These are phyloP conservation scores for Osmerus mordax DNA, from an alignment of 2,113 vertebrate genomes.

Conservation along the genomic window DNA sequence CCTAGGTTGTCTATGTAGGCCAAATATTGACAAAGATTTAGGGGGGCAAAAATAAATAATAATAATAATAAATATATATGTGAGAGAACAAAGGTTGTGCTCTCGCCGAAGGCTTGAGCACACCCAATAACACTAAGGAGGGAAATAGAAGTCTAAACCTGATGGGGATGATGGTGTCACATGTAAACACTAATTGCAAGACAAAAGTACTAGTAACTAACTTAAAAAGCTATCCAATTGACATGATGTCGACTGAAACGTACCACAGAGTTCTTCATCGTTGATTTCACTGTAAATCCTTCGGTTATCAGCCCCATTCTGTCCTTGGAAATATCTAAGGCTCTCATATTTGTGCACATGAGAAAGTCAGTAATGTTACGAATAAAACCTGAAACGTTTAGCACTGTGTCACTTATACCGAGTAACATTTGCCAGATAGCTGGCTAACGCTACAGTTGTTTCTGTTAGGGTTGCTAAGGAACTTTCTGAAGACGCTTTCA, in stretches of 20 bases:
- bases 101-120: too few relatives aligned
- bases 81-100: too few relatives aligned
- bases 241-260: constrained; percentile 38
- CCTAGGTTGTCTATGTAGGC: too few relatives aligned
- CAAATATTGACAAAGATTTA: too few relatives aligned
- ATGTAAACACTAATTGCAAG: neutral
- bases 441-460: constrained; percentile 8
- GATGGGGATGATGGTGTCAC: neutral
- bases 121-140: neutral
- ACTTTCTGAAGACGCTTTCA: constrained; percentile 49
- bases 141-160: neutral
- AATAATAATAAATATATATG: too few relatives aligned
- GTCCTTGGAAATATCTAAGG: constrained; percentile 31
- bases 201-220: too few relatives aligned
- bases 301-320: constrained; percentile 39
- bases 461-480: constrained; percentile 54
- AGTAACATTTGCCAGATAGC: neutral
- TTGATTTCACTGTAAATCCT: constrained; percentile 65
- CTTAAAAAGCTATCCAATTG: neutral
- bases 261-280: constrained; percentile 69
- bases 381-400: neutral
- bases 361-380: too few relatives aligned
- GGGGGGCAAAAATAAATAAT: too few relatives aligned
- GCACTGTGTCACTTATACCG: neutral
- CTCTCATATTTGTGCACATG: constrained; percentile 36